phyloP scores from a whole-genome alignment of 2,113 vertebrate genomes.

The Megaceryle maxima region DNA sequence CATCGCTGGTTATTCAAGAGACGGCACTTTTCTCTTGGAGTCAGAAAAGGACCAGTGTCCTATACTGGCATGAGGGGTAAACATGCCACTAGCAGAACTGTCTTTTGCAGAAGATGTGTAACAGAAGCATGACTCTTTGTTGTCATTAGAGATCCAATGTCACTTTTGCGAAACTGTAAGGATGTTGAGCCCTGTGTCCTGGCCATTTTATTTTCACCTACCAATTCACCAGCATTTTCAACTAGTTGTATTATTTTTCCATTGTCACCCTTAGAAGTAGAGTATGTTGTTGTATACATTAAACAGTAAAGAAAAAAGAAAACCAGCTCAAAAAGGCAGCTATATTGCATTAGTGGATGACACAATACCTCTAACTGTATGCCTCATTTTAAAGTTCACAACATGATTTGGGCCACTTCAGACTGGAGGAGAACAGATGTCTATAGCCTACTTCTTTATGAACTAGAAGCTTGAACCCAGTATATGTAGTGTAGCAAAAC shows the following conservation, averaged over 20 bases:
- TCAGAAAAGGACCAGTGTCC: not conserved
- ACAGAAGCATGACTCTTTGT: not conserved
- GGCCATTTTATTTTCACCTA: slow-evolving; percentile 39
- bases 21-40: slow-evolving; percentile 5
- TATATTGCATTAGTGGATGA: not conserved
- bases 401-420: not conserved
- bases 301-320: not conserved
- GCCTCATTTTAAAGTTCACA: not conserved
- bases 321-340: not conserved
- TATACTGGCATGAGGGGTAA: not conserved
- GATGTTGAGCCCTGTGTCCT: slow-evolving; percentile 60
- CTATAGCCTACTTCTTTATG: not conserved
- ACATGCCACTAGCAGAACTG: not conserved
- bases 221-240: not conserved
- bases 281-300: not conserved
- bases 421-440: not conserved
- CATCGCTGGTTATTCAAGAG: not conserved
- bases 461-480: not conserved
- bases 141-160: not conserved
- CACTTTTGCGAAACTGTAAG: slow-evolving; percentile 23
- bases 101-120: not conserved
- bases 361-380: not conserved
- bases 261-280: slow-evolving; percentile 17
- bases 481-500: not conserved
- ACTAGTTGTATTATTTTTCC: slow-evolving; percentile 14